Evolutionary conservation across 2,113 vertebrate species (phyloP).

Genomic region (Heterotis niloticus): DNA sequence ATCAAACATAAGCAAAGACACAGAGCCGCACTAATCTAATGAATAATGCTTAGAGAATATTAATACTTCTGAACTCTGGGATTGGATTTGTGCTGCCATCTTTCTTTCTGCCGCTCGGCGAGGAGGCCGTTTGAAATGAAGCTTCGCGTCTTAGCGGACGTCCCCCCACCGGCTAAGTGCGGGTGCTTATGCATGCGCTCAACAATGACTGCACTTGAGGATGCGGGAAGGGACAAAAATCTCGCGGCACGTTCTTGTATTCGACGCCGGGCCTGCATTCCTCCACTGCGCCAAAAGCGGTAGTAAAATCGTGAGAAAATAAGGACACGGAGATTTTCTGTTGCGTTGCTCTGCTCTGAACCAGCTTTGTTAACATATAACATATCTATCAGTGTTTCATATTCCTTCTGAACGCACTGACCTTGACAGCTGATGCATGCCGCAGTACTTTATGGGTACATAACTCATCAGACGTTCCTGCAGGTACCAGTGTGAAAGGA

Average conservation of each 20-base stretch:
- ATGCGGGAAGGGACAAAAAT: background rate
- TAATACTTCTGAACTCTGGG: constrained; percentile 31
- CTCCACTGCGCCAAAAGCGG: too few species aligned
- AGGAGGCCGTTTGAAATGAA: constrained; percentile 28
- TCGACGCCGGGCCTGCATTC: too few species aligned
- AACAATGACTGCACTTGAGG: background rate
- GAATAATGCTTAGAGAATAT: constrained; percentile 37
- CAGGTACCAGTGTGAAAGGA: too few species aligned
- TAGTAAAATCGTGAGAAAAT: too few species aligned
- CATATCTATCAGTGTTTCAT: too few species aligned
- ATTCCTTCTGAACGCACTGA: too few species aligned
- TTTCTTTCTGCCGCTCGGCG: constrained; percentile 14
- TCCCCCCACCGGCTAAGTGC: constrained; percentile 5
- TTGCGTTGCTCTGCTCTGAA: too few species aligned
- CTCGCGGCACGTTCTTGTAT: background rate
- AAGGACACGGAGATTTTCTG: too few species aligned
- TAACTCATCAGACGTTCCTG: too few species aligned
- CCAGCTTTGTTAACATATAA: too few species aligned
- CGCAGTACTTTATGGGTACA: too few species aligned
- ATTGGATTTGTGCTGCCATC: constrained; percentile 33
- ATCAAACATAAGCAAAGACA: constrained; percentile 27
- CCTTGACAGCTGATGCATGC: too few species aligned
- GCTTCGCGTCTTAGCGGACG: constrained; percentile 29
- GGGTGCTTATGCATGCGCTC: background rate
- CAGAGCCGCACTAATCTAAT: constrained; percentile 35